These are phyloP conservation scores for Portevinia maculata DNA, from an alignment of 2,888 invertebrate species.

Conservation along the genomic window DNA sequence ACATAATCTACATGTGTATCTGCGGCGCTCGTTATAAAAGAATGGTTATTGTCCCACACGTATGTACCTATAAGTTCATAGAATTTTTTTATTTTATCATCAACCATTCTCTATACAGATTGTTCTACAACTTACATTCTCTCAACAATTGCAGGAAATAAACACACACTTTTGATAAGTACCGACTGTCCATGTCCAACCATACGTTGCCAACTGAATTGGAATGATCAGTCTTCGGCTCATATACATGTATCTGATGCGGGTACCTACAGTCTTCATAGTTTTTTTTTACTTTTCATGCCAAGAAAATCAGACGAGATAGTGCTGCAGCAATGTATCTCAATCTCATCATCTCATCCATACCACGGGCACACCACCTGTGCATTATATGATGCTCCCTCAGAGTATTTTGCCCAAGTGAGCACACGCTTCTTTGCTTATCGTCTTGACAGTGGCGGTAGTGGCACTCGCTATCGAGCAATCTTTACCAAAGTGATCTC, in stretches of 20 bases:
- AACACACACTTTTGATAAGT: not conserved
- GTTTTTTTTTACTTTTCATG: slow-evolving; percentile 32
- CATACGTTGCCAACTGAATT: not conserved
- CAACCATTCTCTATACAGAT: not conserved
- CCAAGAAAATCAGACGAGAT: slow-evolving; percentile 16
- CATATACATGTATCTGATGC: not conserved
- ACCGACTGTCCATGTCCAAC: not conserved
- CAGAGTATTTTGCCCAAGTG: slow-evolving; percentile 1
- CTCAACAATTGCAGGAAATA: not conserved
- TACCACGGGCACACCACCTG: not conserved
- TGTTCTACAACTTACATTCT: slow-evolving; percentile 2
- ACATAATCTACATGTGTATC: too few relatives aligned
- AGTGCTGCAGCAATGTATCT: not conserved
- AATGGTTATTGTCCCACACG: slow-evolving; percentile 31
- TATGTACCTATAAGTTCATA: not conserved
- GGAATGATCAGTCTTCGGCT: not conserved
- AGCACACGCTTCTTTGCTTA: slow-evolving; percentile 17
- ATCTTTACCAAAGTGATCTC: slow-evolving; percentile 25
- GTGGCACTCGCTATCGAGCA: slow-evolving; percentile 1
- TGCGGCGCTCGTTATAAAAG: too few relatives aligned
- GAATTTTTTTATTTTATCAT: slow-evolving; percentile 21
- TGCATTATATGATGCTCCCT: not conserved
- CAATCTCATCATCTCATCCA: not conserved
- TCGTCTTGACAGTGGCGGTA: slow-evolving; percentile 17
- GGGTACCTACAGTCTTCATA: not conserved